A percentile compares a stretch with the other conserved stretches of the same genome.
Evolutionary conservation across 1,140 invertebrate species (phyloP).

Genomic region (Myzus persicae): DNA sequence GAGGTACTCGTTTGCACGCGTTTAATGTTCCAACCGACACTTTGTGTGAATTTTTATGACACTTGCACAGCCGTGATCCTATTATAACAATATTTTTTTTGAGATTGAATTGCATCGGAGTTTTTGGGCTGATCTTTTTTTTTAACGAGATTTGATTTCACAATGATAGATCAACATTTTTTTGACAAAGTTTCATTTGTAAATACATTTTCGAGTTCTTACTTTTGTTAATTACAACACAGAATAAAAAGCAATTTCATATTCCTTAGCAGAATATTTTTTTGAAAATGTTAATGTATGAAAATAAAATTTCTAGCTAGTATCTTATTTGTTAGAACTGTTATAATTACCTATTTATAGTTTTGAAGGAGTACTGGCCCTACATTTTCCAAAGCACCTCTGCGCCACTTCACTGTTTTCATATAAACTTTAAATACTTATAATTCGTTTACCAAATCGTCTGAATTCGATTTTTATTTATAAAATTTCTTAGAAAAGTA

Average conservation of each 20-base stretch:
- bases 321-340: not conserved
- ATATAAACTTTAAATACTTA: not conserved
- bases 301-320: not conserved
- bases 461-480: not conserved
- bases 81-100: not conserved
- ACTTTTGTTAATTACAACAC: not conserved
- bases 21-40: too few relatives aligned
- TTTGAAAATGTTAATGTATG: rapidly evolving
- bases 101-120: not conserved
- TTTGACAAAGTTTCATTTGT: not conserved
- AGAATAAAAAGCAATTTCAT: too few relatives aligned
- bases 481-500: not conserved
- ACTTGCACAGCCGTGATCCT: not conserved
- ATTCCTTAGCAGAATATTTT: not conserved
- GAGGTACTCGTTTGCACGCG: too few relatives aligned
- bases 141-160: not conserved
- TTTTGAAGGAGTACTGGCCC: not conserved
- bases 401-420: not conserved
- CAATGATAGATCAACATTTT: not conserved
- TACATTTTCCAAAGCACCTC: not conserved
- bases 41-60: too few relatives aligned
- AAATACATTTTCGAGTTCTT: not conserved
- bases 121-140: not conserved
- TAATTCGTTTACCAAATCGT: not conserved
- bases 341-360: not conserved